A percentile compares a stretch with the other conserved stretches of the same genome.
Evolutionary conservation across 64 coral and sea anemone genomes (phyloP).

Genomic region (Pocillopora verrucosa): DNA sequence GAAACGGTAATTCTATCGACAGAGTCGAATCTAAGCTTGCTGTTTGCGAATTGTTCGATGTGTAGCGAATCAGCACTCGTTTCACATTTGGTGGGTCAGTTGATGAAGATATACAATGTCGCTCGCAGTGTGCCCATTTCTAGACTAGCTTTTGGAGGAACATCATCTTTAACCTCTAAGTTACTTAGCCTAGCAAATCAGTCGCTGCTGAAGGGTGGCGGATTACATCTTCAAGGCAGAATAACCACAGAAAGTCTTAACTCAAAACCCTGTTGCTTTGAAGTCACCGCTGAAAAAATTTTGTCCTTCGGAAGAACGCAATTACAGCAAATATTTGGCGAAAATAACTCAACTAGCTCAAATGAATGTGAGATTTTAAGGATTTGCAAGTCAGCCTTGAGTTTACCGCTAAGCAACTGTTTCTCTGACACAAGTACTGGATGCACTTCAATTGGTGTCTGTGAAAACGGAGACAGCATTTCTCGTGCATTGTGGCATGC

Average conservation of each 20-base stretch:
- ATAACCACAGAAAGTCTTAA: background rate
- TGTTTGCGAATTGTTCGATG: background rate
- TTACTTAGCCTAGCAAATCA: background rate
- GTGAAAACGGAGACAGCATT: background rate
- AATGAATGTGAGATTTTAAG: slow-evolving; percentile 11
- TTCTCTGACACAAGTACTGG: background rate
- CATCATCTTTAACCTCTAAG: background rate
- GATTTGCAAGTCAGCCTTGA: background rate
- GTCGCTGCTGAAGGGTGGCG: background rate
- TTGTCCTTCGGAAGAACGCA: slow-evolving; percentile 1
- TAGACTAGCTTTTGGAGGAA: background rate
- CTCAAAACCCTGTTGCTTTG: background rate
- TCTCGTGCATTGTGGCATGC: slow-evolving; percentile 5
- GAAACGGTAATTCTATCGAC: background rate
- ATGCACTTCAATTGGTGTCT: background rate
- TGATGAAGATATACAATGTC: slow-evolving; percentile 17
- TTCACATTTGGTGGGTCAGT: background rate
- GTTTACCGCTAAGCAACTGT: background rate
- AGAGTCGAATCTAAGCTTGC: background rate
- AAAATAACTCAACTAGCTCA: background rate
- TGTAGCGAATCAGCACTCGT: background rate
- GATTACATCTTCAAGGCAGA: background rate
- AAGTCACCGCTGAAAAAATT: background rate
- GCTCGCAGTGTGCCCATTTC: background rate
- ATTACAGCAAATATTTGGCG: background rate